Conservation (phyloP, 2,888 invertebrate genomes). For the Thyatira batis region DNA sequence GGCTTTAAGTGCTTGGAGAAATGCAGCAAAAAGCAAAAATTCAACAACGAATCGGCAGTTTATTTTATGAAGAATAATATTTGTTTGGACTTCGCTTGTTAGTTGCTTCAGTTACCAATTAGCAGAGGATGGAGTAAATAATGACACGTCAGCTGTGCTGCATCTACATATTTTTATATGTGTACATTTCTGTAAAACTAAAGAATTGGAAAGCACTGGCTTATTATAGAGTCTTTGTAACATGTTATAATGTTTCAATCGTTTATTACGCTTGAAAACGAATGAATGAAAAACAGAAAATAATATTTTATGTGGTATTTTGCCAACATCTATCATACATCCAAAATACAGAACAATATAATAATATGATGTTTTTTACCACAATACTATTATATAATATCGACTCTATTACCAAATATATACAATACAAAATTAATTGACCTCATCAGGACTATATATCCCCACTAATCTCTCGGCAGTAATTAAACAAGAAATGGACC, state of each 20-base stretch:
- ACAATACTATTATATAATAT: no score
- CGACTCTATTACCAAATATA: neutral
- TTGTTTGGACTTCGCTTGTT: neutral
- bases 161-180: neutral
- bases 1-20: conserved; percentile 51
- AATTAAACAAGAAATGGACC: neutral
- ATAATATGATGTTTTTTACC: no score
- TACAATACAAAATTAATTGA: neutral
- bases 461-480: neutral
- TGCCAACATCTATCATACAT: no score
- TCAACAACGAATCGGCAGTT: conserved; percentile 57
- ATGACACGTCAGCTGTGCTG: neutral
- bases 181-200: neutral
- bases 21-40: conserved; percentile 59
- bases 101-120: neutral
- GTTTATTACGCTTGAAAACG: no score
- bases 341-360: no score
- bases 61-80: conserved; percentile 37
- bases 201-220: no score
- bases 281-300: no score
- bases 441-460: neutral
- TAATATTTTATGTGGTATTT: no score
- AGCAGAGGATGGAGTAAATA: neutral
- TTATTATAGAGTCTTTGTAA: no score
- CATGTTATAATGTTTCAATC: no score